Percentiles rank a stretch among this genome's conserved stretches.
phyloP scores from a whole-genome alignment of 2,797 vertebrate genomes.

The Lagodon rhomboides region DNA sequence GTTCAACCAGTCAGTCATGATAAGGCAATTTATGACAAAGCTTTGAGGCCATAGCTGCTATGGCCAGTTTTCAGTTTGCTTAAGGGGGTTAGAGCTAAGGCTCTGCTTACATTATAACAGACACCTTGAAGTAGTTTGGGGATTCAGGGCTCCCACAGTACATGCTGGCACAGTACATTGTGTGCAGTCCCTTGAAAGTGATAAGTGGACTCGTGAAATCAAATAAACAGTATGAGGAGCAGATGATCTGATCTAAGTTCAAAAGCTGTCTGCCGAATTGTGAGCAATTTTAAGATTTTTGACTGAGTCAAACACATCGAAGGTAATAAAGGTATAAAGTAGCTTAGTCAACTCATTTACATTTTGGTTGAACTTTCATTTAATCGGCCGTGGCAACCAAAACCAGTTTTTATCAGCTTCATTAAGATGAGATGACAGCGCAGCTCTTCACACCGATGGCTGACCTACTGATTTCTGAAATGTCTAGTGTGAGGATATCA shows the following conservation, averaged over 20 bases:
- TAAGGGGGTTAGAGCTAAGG: background rate
- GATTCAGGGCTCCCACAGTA: background rate
- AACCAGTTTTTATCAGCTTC: background rate
- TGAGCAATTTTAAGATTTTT: no score
- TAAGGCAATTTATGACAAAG: background rate
- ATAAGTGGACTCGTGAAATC: background rate
- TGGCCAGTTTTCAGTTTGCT: background rate
- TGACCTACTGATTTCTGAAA: constrained; percentile 29
- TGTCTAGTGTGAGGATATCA: constrained; percentile 19
- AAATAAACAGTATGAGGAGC: background rate
- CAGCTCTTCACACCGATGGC: constrained; percentile 11
- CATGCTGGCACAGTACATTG: no score
- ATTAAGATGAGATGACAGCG: constrained; percentile 12
- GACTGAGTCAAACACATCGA: no score
- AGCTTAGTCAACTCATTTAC: background rate
- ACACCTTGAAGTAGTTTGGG: background rate
- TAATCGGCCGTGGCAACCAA: background rate
- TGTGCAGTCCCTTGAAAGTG: background rate
- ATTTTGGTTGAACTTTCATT: background rate
- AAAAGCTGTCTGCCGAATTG: no score
- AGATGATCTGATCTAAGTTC: background rate
- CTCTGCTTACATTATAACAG: background rate
- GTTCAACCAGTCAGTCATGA: background rate
- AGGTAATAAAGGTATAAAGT: no score
- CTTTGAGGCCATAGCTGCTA: background rate